Percentiles rank a stretch among this genome's conserved stretches.
These are phyloP conservation scores for Phenacoccus solenopsis DNA, from an alignment of 1,140 invertebrate genomes.

Conservation along the genomic window DNA sequence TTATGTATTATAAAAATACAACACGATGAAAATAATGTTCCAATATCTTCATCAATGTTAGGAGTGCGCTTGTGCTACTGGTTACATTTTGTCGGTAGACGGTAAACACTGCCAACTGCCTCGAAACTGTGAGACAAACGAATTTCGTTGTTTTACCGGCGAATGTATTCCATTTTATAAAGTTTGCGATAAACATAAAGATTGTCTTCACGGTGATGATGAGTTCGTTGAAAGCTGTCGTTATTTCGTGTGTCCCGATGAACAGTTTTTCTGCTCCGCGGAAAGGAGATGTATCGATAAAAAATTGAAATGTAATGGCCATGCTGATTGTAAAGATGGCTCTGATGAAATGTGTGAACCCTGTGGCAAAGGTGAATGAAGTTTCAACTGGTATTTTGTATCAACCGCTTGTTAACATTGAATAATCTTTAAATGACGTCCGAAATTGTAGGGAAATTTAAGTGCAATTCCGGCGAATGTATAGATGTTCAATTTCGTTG, in stretches of 20 bases:
- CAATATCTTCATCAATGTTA: conserved; percentile 23
- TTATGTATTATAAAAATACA: conserved; percentile 30
- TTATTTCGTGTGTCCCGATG: conserved; percentile 33
- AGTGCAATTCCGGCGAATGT: conserved; percentile 40
- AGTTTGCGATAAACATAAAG: conserved; percentile 42
- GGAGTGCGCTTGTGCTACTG: conserved; percentile 47
- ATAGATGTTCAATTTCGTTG: conserved; percentile 40
- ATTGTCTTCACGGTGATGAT: conserved; percentile 47
- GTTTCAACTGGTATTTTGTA: too few relatives aligned
- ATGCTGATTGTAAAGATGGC: conserved; percentile 27
- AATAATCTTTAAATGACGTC: too few relatives aligned
- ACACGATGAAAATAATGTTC: too few relatives aligned
- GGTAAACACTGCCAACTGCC: conserved; percentile 38
- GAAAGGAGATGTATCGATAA: conserved; percentile 32
- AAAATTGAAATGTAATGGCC: conserved; percentile 23
- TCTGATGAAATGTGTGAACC: conserved; percentile 27
- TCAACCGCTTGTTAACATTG: too few relatives aligned
- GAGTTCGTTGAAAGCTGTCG: conserved; percentile 36
- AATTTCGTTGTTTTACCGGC: conserved; percentile 28
- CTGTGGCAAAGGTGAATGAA: too few relatives aligned
- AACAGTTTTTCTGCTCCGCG: conserved; percentile 44
- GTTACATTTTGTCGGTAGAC: conserved; percentile 37
- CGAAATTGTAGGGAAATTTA: not conserved
- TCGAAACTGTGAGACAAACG: conserved; percentile 23
- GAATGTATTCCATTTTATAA: conserved; percentile 27